A percentile compares a stretch with the other conserved stretches of the same genome.
Conservation (phyloP, 2,888 invertebrate genomes). For the Epistrophe eligans region DNA sequence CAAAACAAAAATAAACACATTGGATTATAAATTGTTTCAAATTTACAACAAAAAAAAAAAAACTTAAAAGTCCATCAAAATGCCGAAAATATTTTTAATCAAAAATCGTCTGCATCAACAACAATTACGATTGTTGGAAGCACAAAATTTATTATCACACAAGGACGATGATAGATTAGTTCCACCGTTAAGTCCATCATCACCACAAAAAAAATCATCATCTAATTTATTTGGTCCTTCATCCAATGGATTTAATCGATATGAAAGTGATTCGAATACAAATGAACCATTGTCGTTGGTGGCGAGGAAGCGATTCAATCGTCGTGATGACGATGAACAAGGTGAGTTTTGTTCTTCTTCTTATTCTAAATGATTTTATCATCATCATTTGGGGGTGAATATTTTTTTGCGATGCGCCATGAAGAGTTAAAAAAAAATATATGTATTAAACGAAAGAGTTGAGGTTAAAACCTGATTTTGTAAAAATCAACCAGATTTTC, state of each 20-base stretch:
- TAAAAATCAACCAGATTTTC: constrained; percentile 23
- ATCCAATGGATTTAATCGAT: constrained; percentile 55
- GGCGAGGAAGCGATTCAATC: constrained; percentile 84
- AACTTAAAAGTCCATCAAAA: constrained; percentile 80
- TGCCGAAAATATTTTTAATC: constrained; percentile 97
- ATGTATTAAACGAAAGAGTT: constrained; percentile 63
- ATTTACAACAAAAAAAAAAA: constrained; percentile 24
- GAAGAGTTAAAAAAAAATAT: not conserved
- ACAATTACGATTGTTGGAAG: constrained; percentile 92
- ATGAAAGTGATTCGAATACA: constrained; percentile 63
- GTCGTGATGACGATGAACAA: constrained; percentile 80
- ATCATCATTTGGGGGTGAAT: constrained; percentile 11
- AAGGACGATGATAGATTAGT: constrained; percentile 87
- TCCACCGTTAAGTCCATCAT: constrained; percentile 86
- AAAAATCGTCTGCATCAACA: constrained; percentile 96
- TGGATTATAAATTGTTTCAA: constrained; percentile 78
- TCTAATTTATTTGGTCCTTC: constrained; percentile 66
- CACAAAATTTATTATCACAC: constrained; percentile 91
- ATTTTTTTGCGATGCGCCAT: constrained; percentile 61
- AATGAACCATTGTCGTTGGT: constrained; percentile 87
- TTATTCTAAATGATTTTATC: constrained; percentile 6
- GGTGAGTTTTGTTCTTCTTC: constrained; percentile 79
- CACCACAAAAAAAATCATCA: constrained; percentile 77
- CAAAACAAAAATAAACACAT: constrained; percentile 77
- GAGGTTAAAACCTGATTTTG: constrained; percentile 54